phyloP scores from a whole-genome alignment of 1,140 invertebrate genomes.

The Neocloeon triangulifer region DNA sequence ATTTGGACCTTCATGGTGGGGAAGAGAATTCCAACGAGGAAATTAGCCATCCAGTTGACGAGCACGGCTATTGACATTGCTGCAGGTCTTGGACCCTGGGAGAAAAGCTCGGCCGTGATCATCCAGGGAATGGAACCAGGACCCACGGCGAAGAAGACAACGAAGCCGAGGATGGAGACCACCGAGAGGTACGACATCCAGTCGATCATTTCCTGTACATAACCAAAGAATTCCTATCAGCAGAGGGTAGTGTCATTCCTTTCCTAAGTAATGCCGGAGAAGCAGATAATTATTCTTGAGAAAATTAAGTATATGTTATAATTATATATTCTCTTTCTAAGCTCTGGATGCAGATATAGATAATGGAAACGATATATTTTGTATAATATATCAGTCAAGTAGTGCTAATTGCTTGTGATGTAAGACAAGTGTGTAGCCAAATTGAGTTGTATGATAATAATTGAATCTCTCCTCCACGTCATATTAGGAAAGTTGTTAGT shows the following conservation, averaged over 20 bases:
- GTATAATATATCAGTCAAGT: slow-evolving; percentile 12
- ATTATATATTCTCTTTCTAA: background rate
- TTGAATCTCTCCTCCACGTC: slow-evolving; percentile 23
- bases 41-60: slow-evolving; percentile 97
- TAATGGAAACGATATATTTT: background rate
- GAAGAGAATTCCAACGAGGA: slow-evolving; percentile 88
- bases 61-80: slow-evolving; percentile 96
- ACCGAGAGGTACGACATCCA: slow-evolving; percentile 95
- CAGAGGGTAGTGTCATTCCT: slow-evolving; percentile 27
- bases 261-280: slow-evolving; percentile 31
- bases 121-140: slow-evolving; percentile 97
- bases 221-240: slow-evolving; percentile 82
- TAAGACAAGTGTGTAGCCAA: slow-evolving; percentile 10
- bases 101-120: slow-evolving; percentile 95
- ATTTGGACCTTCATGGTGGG: slow-evolving; percentile 84
- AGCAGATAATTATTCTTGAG: slow-evolving; percentile 10
- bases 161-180: slow-evolving; percentile 78
- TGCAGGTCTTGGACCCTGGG: slow-evolving; percentile 83
- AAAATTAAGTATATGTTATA: too few species aligned
- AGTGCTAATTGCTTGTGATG: slow-evolving; percentile 18
- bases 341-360: background rate
- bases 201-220: slow-evolving; percentile 91
- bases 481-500: slow-evolving; percentile 27
- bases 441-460: background rate
- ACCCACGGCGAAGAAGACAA: slow-evolving; percentile 92